These are phyloP conservation scores for Phalera bucephala DNA, from an alignment of 2,888 invertebrate species.

Conservation along the genomic window DNA sequence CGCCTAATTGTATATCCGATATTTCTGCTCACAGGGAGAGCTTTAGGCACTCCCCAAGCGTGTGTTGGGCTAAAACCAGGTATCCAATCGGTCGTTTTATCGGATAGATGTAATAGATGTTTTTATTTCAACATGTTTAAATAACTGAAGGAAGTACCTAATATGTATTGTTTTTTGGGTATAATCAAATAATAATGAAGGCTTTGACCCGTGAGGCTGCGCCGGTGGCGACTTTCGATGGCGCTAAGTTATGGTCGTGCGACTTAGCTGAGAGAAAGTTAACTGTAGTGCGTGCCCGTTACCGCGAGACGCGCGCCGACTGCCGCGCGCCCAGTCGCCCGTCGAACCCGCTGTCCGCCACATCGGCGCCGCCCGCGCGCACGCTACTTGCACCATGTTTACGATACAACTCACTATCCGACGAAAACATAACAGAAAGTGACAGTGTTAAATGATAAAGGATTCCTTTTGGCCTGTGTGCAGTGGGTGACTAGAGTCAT, in stretches of 20 bases:
- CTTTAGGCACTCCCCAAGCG: too few relatives aligned
- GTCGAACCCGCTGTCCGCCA: conserved; percentile 28
- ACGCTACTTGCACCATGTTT: conserved; percentile 53
- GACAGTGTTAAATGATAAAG: conserved; percentile 62
- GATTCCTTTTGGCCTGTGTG: conserved; percentile 35
- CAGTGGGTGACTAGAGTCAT: conserved; percentile 15
- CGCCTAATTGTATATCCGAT: too few relatives aligned
- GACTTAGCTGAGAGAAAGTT: conserved; percentile 77
- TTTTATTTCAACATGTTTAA: too few relatives aligned
- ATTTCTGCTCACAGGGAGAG: too few relatives aligned
- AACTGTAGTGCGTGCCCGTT: conserved; percentile 80
- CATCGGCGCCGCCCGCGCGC: conserved; percentile 14
- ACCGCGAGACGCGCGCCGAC: conserved; percentile 36
- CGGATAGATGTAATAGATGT: too few relatives aligned
- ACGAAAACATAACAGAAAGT: conserved; percentile 64
- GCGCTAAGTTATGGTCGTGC: conserved; percentile 64
- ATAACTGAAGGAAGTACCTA: too few relatives aligned
- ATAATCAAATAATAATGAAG: conserved; percentile 47
- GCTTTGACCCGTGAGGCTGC: conserved; percentile 70
- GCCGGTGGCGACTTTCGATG: conserved; percentile 73
- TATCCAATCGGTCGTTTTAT: too few relatives aligned
- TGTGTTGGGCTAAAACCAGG: too few relatives aligned
- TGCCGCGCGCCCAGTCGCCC: conserved; percentile 40
- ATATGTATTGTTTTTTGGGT: not conserved
- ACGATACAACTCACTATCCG: conserved; percentile 46